Conservation (phyloP, 2,113 vertebrate genomes). For the Haliaeetus leucogaster region DNA sequence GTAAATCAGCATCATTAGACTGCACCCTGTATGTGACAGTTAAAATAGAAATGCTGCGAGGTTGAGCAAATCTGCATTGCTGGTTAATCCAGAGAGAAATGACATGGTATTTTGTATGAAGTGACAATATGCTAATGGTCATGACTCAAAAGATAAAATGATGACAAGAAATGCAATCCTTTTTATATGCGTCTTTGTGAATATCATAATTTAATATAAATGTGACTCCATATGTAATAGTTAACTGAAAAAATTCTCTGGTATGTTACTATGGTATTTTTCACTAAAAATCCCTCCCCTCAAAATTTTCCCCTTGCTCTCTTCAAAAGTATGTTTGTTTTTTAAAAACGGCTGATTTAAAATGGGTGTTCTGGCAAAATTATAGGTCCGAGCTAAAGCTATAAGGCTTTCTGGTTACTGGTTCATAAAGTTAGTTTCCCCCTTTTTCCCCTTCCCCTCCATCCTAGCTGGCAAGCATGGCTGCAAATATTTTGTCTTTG, state of each 20-base stretch:
- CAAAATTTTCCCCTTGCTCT: neutral
- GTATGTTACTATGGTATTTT: neutral
- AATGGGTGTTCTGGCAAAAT: neutral
- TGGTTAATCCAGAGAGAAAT: neutral
- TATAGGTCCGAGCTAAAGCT: neutral
- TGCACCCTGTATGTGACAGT: neutral
- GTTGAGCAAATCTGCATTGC: neutral
- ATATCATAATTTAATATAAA: neutral
- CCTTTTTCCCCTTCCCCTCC: neutral
- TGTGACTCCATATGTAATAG: neutral
- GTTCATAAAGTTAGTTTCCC: neutral
- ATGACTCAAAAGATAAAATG: neutral
- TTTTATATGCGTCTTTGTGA: neutral
- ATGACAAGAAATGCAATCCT: neutral
- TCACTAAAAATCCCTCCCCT: neutral
- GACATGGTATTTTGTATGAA: neutral
- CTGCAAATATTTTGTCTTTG: conserved; percentile 8
- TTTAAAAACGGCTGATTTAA: neutral
- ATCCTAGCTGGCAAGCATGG: neutral
- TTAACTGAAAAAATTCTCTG: neutral
- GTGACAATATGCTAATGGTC: neutral
- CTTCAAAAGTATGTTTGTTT: neutral
- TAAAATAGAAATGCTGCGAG: neutral
- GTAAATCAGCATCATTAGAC: neutral
- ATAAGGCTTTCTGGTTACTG: neutral